Evolutionary conservation across 2,797 vertebrate genomes (phyloP).

Genomic region (Rhadinocentrus ornatus): DNA sequence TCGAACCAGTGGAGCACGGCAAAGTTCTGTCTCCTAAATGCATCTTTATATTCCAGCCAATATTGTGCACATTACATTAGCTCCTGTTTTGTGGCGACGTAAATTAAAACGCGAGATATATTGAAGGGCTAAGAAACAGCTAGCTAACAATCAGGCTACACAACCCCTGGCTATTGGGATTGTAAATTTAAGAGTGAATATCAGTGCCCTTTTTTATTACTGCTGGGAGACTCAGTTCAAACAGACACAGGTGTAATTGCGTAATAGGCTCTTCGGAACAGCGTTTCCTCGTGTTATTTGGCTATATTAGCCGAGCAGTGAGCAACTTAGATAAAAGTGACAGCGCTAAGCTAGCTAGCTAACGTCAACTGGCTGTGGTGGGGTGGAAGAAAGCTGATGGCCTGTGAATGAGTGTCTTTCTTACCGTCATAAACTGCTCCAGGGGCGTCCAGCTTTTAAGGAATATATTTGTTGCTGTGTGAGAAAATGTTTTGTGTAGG

Average conservation of each 20-base stretch:
- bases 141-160: slow-evolving; percentile 49
- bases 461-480: slow-evolving; percentile 67
- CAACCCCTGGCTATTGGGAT: slow-evolving; percentile 15
- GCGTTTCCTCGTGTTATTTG: slow-evolving; percentile 18
- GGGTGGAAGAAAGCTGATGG: slow-evolving; percentile 14
- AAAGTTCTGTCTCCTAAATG: slow-evolving; percentile 20
- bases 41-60: not conserved
- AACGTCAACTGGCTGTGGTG: slow-evolving; percentile 58
- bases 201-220: not conserved
- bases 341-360: slow-evolving; percentile 73
- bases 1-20: not conserved
- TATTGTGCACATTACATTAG: slow-evolving; percentile 32
- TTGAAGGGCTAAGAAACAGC: slow-evolving; percentile 65
- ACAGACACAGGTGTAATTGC: not conserved
- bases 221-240: not conserved
- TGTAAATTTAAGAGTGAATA: slow-evolving; percentile 7
- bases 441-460: slow-evolving; percentile 85
- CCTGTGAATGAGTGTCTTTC: slow-evolving; percentile 48
- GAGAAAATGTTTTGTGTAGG: slow-evolving; percentile 67
- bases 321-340: slow-evolving; percentile 76
- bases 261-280: not conserved
- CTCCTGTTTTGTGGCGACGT: slow-evolving; percentile 25
- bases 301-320: slow-evolving; percentile 18
- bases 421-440: slow-evolving; percentile 88
- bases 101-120: slow-evolving; percentile 38